Evolutionary conservation across 2,888 invertebrate genomes (phyloP).

Genomic region (Megaustenia siamemsis): DNA sequence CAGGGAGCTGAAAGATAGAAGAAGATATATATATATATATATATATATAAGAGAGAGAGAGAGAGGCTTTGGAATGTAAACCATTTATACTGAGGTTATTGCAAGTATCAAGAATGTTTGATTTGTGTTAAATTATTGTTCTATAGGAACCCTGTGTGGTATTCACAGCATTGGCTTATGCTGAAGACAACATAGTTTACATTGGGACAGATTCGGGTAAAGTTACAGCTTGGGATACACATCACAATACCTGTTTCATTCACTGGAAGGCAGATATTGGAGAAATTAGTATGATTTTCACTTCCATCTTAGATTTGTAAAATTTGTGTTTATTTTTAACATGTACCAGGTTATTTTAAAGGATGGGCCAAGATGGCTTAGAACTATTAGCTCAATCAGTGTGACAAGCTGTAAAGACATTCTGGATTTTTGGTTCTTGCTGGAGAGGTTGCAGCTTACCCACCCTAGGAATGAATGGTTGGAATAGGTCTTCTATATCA

Average conservation of each 20-base stretch:
- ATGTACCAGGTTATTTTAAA: too few species aligned
- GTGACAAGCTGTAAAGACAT: background rate
- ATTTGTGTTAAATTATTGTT: background rate
- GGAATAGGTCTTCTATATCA: too few species aligned
- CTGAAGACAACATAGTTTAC: constrained; percentile 76
- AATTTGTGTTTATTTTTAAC: too few species aligned
- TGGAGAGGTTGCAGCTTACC: too few species aligned
- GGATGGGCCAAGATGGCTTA: too few species aligned
- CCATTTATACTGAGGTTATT: background rate
- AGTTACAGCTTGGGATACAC: constrained; percentile 79
- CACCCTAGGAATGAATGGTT: too few species aligned
- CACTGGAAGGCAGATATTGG: constrained; percentile 79
- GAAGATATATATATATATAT: too few species aligned
- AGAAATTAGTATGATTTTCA: constrained; percentile 73
- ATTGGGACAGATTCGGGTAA: constrained; percentile 75
- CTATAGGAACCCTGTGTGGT: constrained; percentile 60
- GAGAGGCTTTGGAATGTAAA: background rate
- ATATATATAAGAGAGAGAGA: too few species aligned
- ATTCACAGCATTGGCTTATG: constrained; percentile 76
- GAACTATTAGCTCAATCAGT: too few species aligned
- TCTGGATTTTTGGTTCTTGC: too few species aligned
- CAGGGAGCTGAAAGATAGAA: too few species aligned
- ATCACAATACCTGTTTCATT: constrained; percentile 78
- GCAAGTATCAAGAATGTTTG: background rate
- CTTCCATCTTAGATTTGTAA: background rate